Evolutionary conservation across 2,113 vertebrate species (phyloP).

Genomic region (Pandion haliaetus): DNA sequence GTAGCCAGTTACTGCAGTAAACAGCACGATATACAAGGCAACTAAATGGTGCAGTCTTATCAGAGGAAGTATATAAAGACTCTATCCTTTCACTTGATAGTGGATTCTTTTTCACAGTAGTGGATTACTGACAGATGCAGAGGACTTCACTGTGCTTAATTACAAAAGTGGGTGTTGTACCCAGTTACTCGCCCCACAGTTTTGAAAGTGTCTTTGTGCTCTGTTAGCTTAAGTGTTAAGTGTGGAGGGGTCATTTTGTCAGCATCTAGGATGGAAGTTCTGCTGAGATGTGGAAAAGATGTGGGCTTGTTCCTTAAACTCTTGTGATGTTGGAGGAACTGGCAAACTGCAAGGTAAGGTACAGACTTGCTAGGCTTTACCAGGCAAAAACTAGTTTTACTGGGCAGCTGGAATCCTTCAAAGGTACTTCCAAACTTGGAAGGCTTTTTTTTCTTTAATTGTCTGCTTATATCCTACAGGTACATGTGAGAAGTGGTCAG

Average conservation of each 20-base stretch:
- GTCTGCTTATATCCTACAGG: neutral
- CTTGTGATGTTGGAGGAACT: neutral
- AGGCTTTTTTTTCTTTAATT: neutral
- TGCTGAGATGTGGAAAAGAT: neutral
- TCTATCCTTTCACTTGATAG: neutral
- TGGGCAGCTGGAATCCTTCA: neutral
- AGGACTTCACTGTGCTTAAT: neutral
- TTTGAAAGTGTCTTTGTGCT: neutral
- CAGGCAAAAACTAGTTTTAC: neutral
- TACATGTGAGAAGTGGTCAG: neutral
- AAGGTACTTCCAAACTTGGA: neutral
- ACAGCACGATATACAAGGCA: neutral
- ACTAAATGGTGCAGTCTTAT: no score
- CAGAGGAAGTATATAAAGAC: rapidly evolving
- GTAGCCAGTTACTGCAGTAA: no score
- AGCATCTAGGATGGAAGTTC: no score
- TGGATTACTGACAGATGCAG: neutral
- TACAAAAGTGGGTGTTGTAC: neutral
- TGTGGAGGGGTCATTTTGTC: neutral
- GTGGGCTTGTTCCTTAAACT: neutral
- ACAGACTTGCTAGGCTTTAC: neutral
- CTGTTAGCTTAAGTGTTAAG: neutral
- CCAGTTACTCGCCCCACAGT: no score
- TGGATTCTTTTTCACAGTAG: neutral
- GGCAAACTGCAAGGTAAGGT: neutral